phyloP scores from a whole-genome alignment of 35 echinoderm and acorn worm species.

The Apostichopus parvimensis region DNA sequence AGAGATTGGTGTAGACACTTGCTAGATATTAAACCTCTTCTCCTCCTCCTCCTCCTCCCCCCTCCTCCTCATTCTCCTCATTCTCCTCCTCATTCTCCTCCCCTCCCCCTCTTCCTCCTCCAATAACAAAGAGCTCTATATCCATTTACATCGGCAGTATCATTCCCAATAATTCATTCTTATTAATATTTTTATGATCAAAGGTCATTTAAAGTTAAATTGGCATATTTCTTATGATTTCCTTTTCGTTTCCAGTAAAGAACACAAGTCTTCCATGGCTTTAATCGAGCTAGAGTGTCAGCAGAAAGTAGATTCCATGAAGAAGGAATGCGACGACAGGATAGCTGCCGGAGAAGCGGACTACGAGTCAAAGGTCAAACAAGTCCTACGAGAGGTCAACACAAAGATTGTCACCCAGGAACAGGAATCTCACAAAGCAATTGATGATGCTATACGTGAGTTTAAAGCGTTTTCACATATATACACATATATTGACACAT shows the following conservation, averaged over 20 bases:
- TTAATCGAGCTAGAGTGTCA: conserved; percentile 46
- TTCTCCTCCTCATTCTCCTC: no score
- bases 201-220: no score
- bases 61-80: no score
- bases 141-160: no score
- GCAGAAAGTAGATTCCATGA: conserved; percentile 52
- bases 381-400: conserved; percentile 85
- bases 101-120: no score
- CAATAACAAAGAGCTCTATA: no score
- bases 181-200: no score
- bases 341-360: conserved; percentile 61
- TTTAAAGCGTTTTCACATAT: not conserved
- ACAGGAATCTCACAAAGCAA: conserved; percentile 65
- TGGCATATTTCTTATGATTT: not conserved
- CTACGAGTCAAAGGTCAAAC: conserved; percentile 83
- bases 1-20: no score
- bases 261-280: conserved; percentile 67
- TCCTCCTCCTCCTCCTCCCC: no score
- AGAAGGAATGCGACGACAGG: conserved; percentile 58
- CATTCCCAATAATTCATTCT: no score
- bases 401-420: conserved; percentile 79
- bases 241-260: conserved; percentile 37
- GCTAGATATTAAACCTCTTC: no score
- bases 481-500: no score
- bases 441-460: conserved; percentile 79